These are phyloP conservation scores for Engraulis encrasicolus DNA, from an alignment of 2,113 vertebrate genomes.

Conservation along the genomic window DNA sequence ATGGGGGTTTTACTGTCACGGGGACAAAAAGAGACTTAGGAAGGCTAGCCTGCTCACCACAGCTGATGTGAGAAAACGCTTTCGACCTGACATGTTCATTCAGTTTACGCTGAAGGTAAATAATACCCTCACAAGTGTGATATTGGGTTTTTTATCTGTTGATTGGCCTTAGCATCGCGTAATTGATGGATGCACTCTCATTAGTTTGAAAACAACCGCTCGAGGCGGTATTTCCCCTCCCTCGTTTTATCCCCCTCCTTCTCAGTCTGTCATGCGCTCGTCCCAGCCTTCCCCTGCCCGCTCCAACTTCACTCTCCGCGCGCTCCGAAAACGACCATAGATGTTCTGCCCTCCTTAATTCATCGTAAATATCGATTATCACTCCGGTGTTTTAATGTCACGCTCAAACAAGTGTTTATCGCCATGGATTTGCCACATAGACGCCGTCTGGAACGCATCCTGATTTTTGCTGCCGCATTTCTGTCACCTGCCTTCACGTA, in stretches of 20 bases:
- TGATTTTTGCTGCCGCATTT: slow-evolving; percentile 78
- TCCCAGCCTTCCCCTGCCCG: slow-evolving; percentile 66
- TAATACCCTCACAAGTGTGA: not conserved
- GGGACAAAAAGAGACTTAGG: not conserved
- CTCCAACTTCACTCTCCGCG: slow-evolving; percentile 69
- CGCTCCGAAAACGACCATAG: slow-evolving; percentile 67
- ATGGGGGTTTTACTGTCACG: slow-evolving; percentile 3
- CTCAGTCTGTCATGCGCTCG: slow-evolving; percentile 62
- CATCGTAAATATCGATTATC: slow-evolving; percentile 50
- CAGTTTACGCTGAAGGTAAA: too few species aligned
- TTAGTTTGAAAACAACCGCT: slow-evolving; percentile 72
- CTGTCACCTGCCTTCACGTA: slow-evolving; percentile 82
- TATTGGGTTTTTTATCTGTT: slow-evolving; percentile 1
- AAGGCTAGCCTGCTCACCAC: not conserved
- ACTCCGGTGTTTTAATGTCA: slow-evolving; percentile 78
- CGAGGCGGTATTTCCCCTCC: slow-evolving; percentile 73
- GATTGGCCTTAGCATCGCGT: slow-evolving; percentile 50
- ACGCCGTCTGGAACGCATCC: slow-evolving; percentile 76
- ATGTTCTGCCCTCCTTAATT: slow-evolving; percentile 59
- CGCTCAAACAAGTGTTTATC: slow-evolving; percentile 68
- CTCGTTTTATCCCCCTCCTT: slow-evolving; percentile 56
- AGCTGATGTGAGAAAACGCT: not conserved
- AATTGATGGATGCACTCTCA: slow-evolving; percentile 36
- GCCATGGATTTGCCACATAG: slow-evolving; percentile 77
- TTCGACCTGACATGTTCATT: not conserved